Evolutionary conservation across 2,797 vertebrate genomes (phyloP).

Genomic region (Zonotrichia albicollis): DNA sequence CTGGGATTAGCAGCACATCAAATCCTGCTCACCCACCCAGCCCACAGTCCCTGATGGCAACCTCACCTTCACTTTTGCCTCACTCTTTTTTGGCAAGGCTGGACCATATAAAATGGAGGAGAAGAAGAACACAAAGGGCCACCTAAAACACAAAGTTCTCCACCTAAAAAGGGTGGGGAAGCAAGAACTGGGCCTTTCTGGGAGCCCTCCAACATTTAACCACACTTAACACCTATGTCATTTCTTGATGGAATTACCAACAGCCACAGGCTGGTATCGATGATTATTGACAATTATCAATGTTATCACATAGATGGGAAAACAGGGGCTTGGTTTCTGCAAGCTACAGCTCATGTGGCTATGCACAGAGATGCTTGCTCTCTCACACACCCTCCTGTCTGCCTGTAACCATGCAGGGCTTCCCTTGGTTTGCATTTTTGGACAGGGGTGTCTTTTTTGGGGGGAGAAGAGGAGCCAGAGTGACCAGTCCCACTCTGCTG

Average conservation of each 20-base stretch:
- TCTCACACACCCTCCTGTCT: neutral
- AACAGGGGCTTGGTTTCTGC: neutral
- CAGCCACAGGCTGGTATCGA: accelerated
- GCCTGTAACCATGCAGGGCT: neutral
- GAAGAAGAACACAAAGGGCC: neutral
- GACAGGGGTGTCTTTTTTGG: accelerated
- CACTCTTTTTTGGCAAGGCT: neutral
- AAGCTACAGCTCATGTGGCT: neutral
- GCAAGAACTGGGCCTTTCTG: neutral
- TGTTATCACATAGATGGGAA: neutral
- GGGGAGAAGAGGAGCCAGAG: neutral
- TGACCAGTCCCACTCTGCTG: neutral
- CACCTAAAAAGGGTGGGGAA: neutral
- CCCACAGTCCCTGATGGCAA: accelerated
- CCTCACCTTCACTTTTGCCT: neutral
- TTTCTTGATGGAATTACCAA: neutral
- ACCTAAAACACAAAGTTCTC: neutral
- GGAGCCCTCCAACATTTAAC: too few relatives aligned
- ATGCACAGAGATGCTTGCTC: neutral
- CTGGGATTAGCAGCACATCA: neutral
- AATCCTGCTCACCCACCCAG: neutral
- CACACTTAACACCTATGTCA: neutral
- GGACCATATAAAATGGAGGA: neutral
- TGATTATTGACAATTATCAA: neutral
- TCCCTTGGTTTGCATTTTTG: neutral